phyloP scores from a whole-genome alignment of 2,888 invertebrate species.

The Yponomeuta evonymella region DNA sequence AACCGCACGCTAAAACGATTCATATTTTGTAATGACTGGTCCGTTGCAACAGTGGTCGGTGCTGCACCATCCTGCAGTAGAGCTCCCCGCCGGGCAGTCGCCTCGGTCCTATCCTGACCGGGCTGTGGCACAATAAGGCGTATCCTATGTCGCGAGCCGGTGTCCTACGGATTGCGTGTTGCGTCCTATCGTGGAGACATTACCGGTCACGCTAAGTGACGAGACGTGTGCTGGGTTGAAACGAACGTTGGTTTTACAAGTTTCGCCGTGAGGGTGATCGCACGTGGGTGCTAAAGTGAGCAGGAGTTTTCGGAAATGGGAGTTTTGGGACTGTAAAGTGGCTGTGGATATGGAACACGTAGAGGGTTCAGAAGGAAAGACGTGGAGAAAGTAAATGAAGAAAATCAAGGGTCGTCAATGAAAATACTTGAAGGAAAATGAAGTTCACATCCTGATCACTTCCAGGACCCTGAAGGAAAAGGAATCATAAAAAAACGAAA shows the following conservation, averaged over 20 bases:
- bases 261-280: background rate
- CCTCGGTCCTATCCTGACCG: background rate
- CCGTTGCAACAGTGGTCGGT: conserved; percentile 29
- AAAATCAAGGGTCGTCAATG: no score
- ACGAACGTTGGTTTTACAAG: background rate
- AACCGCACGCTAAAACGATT: conserved; percentile 42
- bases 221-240: background rate
- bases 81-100: background rate
- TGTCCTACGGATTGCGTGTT: background rate
- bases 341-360: background rate
- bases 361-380: background rate
- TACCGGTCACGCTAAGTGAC: background rate
- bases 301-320: background rate
- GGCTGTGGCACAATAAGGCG: no score
- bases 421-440: no score
- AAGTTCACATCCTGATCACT: no score
- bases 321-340: background rate
- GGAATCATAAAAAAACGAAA: no score
- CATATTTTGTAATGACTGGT: conserved; percentile 59
- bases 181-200: background rate
- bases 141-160: background rate
- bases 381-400: no score
- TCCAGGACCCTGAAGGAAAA: no score
- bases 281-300: background rate
- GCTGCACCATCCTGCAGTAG: conserved; percentile 2